phyloP scores from a whole-genome alignment of 30 jellyfish, hydroid and myxozoan species.

The Hydractinia echinata region DNA sequence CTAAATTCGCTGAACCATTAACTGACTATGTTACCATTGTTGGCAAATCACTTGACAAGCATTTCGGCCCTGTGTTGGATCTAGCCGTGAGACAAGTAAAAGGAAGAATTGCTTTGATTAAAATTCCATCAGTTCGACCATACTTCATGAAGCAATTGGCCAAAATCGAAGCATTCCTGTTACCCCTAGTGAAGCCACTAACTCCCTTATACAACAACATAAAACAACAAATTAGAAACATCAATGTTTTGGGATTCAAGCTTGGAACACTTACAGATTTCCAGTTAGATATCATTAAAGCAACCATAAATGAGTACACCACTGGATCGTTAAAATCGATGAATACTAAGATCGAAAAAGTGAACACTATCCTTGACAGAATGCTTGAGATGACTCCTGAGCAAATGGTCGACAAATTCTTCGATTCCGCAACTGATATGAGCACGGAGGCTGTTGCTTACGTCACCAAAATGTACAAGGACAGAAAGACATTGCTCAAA shows the following conservation, averaged over 20 bases:
- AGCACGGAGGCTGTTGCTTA: constrained; percentile 18
- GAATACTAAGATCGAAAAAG: constrained; percentile 13
- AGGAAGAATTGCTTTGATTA: background rate
- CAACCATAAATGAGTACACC: constrained; percentile 25
- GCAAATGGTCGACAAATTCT: constrained; percentile 42
- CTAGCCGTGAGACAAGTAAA: constrained; percentile 26
- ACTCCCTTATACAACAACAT: constrained; percentile 46
- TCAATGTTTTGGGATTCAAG: constrained; percentile 18
- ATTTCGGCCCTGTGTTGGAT: constrained; percentile 67
- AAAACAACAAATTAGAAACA: constrained; percentile 48
- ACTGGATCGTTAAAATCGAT: constrained; percentile 5
- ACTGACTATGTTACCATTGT: constrained; percentile 48
- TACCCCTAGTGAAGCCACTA: constrained; percentile 64
- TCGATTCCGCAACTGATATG: constrained; percentile 26
- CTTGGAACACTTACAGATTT: constrained; percentile 32
- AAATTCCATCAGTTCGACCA: constrained; percentile 37
- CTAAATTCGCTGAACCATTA: constrained; percentile 52
- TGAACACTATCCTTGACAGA: constrained; percentile 26
- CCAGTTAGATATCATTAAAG: background rate
- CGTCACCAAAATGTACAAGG: background rate
- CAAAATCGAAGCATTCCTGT: constrained; percentile 30
- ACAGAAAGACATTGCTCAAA: background rate
- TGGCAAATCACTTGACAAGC: constrained; percentile 40
- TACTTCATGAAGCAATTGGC: constrained; percentile 12
- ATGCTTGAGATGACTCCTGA: constrained; percentile 50